A percentile compares a stretch with the other conserved stretches of the same genome.
phyloP scores from a whole-genome alignment of 2,797 vertebrate genomes.

The Malacoraja senta region DNA sequence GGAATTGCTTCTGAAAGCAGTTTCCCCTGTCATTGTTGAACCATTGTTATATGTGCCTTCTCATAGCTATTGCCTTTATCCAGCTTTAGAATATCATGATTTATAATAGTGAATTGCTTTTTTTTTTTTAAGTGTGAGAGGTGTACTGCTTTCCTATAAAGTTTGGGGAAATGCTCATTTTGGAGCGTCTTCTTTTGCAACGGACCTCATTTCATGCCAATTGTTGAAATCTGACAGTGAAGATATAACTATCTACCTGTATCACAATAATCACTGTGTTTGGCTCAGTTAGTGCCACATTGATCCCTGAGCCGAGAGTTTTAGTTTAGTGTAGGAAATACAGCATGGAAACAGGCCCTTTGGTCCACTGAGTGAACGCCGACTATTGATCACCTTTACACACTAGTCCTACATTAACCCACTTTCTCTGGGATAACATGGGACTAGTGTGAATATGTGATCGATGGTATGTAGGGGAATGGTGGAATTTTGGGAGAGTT shows the following conservation, averaged over 20 bases:
- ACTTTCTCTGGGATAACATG: too few relatives aligned
- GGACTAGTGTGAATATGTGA: too few relatives aligned
- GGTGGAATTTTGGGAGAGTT: too few relatives aligned
- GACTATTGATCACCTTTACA: too few relatives aligned
- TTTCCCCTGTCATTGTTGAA: neutral
- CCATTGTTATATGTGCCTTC: neutral
- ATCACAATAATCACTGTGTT: neutral
- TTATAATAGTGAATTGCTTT: neutral
- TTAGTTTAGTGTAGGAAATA: too few relatives aligned
- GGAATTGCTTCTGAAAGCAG: slow-evolving; percentile 28
- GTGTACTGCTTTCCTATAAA: neutral
- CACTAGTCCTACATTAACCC: too few relatives aligned
- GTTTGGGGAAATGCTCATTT: neutral
- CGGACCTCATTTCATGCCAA: neutral
- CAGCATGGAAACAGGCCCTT: too few relatives aligned
- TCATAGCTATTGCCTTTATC: neutral
- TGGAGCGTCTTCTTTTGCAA: neutral
- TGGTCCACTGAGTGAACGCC: too few relatives aligned
- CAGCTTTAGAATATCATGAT: neutral
- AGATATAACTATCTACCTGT: neutral
- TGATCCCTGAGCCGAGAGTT: neutral
- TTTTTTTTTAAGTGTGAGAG: neutral
- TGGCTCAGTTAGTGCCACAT: neutral
- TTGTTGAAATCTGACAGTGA: neutral
- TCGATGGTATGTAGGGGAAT: too few relatives aligned